Evolutionary conservation across 2,888 invertebrate species (phyloP).

Genomic region (Eupsilia transversa): DNA sequence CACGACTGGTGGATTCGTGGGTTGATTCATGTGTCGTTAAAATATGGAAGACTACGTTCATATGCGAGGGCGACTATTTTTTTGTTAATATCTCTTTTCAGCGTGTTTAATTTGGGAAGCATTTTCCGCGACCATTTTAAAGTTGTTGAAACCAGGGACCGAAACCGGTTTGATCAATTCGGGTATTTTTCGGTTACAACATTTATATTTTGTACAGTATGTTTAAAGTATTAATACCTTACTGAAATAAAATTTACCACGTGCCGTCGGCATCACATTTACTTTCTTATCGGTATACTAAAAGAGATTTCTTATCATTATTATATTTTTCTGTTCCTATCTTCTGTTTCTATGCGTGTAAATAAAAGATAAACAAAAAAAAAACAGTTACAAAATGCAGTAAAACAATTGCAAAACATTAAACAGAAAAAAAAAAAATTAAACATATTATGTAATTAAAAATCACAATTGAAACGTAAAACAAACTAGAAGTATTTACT

Average conservation of each 20-base stretch:
- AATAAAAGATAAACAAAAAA: neutral
- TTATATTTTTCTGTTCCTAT: too few species aligned
- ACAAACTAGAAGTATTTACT: neutral
- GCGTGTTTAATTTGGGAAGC: neutral
- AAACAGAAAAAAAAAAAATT: neutral
- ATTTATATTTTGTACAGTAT: too few species aligned
- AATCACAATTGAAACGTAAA: neutral
- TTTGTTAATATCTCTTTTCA: neutral
- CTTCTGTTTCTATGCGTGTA: too few species aligned
- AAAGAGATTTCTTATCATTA: too few species aligned
- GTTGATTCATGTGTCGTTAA: conserved; percentile 23
- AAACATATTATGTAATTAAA: neutral
- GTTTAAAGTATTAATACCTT: too few species aligned
- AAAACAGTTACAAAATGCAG: too few species aligned
- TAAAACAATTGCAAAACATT: neutral
- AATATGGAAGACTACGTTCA: neutral
- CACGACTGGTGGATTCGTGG: conserved; percentile 23
- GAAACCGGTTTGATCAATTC: too few species aligned
- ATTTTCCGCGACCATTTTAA: neutral
- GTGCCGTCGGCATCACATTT: too few species aligned
- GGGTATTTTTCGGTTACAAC: too few species aligned
- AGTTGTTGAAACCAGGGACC: neutral
- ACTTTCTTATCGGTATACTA: too few species aligned
- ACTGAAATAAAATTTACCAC: too few species aligned
- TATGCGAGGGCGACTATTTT: neutral